Evolutionary conservation across 1,140 invertebrate species (phyloP).

Genomic region (Aplysia californica): DNA sequence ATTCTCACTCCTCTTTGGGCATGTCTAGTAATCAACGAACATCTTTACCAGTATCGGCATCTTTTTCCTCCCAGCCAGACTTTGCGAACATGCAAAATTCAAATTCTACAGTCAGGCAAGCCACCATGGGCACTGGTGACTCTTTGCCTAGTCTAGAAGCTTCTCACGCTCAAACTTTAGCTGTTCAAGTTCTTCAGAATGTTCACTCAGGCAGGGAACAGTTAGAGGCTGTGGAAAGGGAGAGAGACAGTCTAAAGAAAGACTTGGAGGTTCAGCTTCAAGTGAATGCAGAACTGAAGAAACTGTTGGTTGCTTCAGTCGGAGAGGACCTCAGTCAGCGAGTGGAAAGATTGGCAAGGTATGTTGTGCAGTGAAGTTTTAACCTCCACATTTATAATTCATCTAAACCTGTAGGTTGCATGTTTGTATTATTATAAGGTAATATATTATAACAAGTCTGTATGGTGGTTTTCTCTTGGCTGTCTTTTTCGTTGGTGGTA

Average conservation of each 20-base stretch:
- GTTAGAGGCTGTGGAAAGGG: conserved; percentile 45
- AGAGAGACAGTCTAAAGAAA: conserved; percentile 71
- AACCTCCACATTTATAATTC: no score
- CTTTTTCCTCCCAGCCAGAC: not conserved
- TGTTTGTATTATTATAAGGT: no score
- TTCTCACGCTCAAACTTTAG: not conserved
- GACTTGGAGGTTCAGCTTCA: conserved; percentile 74
- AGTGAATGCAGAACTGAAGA: conserved; percentile 94
- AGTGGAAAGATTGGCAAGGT: conserved; percentile 82
- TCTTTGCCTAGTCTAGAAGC: not conserved
- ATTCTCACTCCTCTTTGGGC: no score
- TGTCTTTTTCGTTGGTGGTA: no score
- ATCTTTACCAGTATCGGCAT: no score
- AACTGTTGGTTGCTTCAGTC: conserved; percentile 90
- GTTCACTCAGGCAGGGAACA: conserved; percentile 35
- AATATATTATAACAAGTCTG: no score
- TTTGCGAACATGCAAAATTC: not conserved
- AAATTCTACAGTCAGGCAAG: not conserved
- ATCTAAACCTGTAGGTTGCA: no score
- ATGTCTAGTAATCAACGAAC: no score
- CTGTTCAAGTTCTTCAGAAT: not conserved
- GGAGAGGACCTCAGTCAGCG: conserved; percentile 91
- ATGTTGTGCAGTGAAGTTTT: no score
- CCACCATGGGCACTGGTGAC: no score
- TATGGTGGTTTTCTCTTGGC: no score